A percentile compares a stretch with the other conserved stretches of the same genome.
Conservation (phyloP, 2,113 vertebrate species). For the Laterallus jamaicensis region DNA sequence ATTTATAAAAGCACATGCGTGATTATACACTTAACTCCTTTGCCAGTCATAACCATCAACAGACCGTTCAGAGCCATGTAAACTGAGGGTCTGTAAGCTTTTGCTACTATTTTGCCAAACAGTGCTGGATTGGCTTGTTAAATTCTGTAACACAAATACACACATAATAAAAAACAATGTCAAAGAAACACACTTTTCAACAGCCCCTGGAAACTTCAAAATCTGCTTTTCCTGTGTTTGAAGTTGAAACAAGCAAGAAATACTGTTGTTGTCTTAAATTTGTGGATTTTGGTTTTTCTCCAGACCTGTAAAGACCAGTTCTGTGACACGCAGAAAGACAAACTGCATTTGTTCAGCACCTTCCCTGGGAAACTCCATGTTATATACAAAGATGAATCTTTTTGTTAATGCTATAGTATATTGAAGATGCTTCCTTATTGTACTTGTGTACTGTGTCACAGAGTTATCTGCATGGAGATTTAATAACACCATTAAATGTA, state of each 20-base stretch:
- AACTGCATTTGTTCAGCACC: neutral
- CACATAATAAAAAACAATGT: neutral
- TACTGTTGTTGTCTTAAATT: neutral
- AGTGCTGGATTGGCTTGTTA: neutral
- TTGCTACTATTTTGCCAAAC: neutral
- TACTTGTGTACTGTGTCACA: neutral
- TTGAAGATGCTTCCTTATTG: neutral
- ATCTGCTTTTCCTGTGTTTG: neutral
- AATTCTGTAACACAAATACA: neutral
- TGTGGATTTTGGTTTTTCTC: neutral
- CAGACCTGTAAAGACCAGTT: constrained; percentile 12
- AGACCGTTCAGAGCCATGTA: neutral
- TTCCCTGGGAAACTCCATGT: neutral
- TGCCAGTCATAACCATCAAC: neutral
- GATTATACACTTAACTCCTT: neutral
- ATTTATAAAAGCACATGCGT: neutral
- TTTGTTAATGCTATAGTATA: neutral
- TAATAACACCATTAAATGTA: neutral
- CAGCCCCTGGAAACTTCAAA: constrained; percentile 27
- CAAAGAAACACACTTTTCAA: neutral
- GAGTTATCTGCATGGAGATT: constrained; percentile 20
- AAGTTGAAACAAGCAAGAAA: constrained; percentile 19
- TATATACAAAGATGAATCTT: neutral
- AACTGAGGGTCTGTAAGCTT: neutral
- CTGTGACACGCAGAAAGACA: neutral